Percentiles rank a stretch among this genome's conserved stretches.
These are phyloP conservation scores for Eulimnadia texana DNA, from an alignment of 1,140 invertebrate species.

Conservation along the genomic window DNA sequence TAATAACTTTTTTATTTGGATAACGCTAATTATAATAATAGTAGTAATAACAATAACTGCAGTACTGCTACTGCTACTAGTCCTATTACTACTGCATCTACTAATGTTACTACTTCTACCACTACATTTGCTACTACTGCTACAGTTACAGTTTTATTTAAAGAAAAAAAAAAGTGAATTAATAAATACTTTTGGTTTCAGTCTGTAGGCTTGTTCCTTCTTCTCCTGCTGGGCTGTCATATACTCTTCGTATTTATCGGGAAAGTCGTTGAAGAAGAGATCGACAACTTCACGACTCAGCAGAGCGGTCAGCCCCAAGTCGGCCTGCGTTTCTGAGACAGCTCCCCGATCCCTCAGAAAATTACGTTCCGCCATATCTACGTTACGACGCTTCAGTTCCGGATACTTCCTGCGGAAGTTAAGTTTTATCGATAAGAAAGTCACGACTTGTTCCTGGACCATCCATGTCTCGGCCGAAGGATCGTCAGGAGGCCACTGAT, in stretches of 20 bases:
- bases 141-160: no score
- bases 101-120: no score
- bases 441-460: conserved; percentile 82
- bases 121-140: no score
- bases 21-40: no score
- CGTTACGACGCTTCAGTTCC: conserved; percentile 61
- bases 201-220: conserved; percentile 52
- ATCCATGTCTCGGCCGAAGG: conserved; percentile 53
- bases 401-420: conserved; percentile 93
- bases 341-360: conserved; percentile 68
- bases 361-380: conserved; percentile 78
- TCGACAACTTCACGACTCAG: conserved; percentile 81
- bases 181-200: conserved; percentile 42
- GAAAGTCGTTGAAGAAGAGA: conserved; percentile 88
- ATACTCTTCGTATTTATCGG: conserved; percentile 87
- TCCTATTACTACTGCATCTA: no score
- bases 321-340: conserved; percentile 81
- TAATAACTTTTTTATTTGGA: no score
- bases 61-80: no score
- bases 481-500: conserved; percentile 73
- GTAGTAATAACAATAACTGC: no score
- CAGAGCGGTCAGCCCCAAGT: conserved; percentile 80
- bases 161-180: no score
- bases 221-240: conserved; percentile 63
- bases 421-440: conserved; percentile 71